Base-by-base conservation (phyloP, 35 echinoderm and acorn worm species). In the Ophioderma brevispina region DNA sequence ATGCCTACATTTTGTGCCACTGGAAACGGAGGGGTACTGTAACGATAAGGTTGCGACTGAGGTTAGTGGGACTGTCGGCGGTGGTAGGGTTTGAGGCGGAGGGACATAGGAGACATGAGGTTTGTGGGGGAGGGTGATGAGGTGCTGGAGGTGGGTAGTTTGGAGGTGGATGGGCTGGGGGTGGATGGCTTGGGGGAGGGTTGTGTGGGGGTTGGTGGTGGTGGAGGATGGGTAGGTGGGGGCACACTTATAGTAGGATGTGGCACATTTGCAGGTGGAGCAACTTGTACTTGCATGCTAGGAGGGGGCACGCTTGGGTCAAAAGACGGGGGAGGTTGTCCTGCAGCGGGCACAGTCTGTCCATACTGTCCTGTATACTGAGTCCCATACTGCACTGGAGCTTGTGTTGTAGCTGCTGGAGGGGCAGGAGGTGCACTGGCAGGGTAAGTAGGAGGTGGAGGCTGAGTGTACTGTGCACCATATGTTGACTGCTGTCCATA, bases 91-190 rank as follows among this genome's bases (percentile, higher is more conserved):
- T 37, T 79, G 33, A 21, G 64, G 13, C 38, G 49, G 87, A n/a
- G 86, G 91, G 34, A 81, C 81, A 36, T 43, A 41, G 23, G 80
- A 70, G 59, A 36, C 42, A 41, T 13, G 80, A 70, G 59, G 5
- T 70, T 30, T 70, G 59, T 82, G 76, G 50, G 77, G 35, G 36
- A 43, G 87, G 33, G 36, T 41, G 46, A 32, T 32, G 87, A 81
- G 56, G 82, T 1, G 76, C 43, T 49, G 82, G 84, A 35, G 94
- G 86, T 52, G 92, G 94, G 31, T 80, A 77, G 85, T 84, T 85
- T 4, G 85, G 64, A 1, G 55, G 76, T 19, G 55, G 64, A 28
- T 96, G 94, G 75, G 81, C 38, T 21, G 90, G 50, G 23, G 93
- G 94, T 6, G 90, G 63, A 50, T 90, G 86, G 70, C 41, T 85